These are phyloP conservation scores for Halcyon malimbica DNA, from an alignment of 2,113 vertebrate genomes.

Conservation along the genomic window DNA sequence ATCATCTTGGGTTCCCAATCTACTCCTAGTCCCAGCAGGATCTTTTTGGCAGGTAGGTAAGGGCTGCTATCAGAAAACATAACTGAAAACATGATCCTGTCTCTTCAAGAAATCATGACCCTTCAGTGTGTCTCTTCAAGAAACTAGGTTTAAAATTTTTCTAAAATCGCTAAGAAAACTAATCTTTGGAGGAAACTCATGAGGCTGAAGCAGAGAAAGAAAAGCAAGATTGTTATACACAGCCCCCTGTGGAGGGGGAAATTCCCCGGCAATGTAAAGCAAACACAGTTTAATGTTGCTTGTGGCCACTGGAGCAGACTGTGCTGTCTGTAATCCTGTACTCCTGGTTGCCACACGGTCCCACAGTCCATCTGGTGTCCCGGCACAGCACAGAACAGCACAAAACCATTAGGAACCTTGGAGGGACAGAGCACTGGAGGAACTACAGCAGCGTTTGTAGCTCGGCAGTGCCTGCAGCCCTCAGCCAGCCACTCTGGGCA, in stretches of 20 bases:
- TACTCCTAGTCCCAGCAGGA: rapidly evolving
- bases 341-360: not conserved
- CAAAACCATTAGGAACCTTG: not conserved
- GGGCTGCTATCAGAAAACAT: not conserved
- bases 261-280: not conserved
- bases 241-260: rapidly evolving
- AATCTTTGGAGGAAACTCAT: not conserved
- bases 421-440: not conserved
- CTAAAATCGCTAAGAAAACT: not conserved
- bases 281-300: not conserved
- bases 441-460: not conserved
- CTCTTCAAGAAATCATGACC: no score
- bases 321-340: not conserved
- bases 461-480: not conserved
- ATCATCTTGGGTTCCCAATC: not conserved
- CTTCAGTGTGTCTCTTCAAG: not conserved
- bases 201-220: not conserved
- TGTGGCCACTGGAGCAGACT: not conserved
- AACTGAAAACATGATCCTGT: not conserved
- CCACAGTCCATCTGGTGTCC: not conserved
- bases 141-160: not conserved
- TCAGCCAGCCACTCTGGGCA: not conserved
- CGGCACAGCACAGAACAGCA: not conserved
- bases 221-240: not conserved
- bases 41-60: not conserved